Percentiles rank a stretch among this genome's conserved stretches.
These are phyloP conservation scores for Rhynchonycteris naso DNA, from an alignment of 2,797 vertebrate genomes.

Conservation along the genomic window DNA sequence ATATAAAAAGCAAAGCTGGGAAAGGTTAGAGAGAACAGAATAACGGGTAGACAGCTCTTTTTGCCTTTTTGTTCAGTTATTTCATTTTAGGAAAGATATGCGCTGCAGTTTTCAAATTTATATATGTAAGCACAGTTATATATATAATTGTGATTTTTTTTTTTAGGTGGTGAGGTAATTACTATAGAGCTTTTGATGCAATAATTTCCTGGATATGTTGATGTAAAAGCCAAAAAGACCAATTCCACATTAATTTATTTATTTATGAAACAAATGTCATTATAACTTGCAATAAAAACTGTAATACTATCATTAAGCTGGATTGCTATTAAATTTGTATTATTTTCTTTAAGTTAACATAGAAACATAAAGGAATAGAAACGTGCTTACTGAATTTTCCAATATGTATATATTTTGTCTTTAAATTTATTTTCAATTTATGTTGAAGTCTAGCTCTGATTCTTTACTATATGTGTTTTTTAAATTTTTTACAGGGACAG, in stretches of 20 bases:
- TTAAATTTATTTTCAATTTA: slow-evolving; percentile 13
- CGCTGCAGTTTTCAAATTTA: not conserved
- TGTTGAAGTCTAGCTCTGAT: not conserved
- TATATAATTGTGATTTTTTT: not conserved
- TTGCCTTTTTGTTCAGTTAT: not conserved
- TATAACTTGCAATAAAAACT: slow-evolving; percentile 72
- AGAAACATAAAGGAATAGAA: not conserved
- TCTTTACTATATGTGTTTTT: not conserved
- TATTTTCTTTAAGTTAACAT: slow-evolving; percentile 37
- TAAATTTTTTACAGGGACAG: no score
- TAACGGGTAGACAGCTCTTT: not conserved
- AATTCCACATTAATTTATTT: slow-evolving; percentile 63
- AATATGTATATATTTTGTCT: not conserved
- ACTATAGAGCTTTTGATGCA: not conserved
- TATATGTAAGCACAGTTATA: not conserved
- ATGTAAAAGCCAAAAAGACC: slow-evolving; percentile 2
- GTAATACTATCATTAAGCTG: slow-evolving; percentile 1
- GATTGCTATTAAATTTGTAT: slow-evolving; percentile 70
- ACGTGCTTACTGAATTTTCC: not conserved
- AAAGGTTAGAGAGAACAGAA: not conserved
- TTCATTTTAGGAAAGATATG: not conserved
- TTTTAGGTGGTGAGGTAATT: not conserved
- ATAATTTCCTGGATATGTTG: not conserved
- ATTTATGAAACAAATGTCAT: slow-evolving; percentile 68
- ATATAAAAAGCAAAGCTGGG: not conserved